A percentile compares a stretch with the other conserved stretches of the same genome.
Evolutionary conservation across 2,797 vertebrate genomes (phyloP).

Genomic region (Phataginus tetradactyla): DNA sequence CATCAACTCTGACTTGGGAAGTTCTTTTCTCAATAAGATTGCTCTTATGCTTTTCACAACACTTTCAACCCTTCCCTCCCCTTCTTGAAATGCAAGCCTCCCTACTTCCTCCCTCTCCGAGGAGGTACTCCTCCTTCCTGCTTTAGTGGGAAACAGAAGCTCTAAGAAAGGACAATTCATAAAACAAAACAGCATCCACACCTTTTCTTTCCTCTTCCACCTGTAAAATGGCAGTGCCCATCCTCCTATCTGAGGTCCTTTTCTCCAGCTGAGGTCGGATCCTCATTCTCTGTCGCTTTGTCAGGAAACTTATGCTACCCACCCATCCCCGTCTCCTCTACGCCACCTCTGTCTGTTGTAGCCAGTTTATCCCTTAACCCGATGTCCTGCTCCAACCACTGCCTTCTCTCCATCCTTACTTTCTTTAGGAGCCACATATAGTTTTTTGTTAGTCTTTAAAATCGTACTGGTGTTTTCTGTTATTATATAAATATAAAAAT

Average conservation of each 20-base stretch:
- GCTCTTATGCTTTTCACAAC: neutral
- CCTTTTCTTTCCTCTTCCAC: neutral
- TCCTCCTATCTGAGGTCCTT: neutral
- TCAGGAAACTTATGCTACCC: neutral
- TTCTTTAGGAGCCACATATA: neutral
- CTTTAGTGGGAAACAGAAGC: neutral
- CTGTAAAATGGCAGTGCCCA: neutral
- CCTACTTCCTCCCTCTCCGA: neutral
- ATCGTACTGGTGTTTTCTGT: neutral
- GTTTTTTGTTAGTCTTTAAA: neutral
- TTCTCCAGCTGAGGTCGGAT: neutral
- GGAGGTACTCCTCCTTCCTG: neutral
- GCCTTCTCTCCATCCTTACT: neutral
- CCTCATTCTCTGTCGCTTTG: neutral
- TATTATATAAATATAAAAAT: neutral
- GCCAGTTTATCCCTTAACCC: neutral
- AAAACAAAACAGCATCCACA: neutral
- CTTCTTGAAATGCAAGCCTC: neutral
- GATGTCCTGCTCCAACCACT: neutral
- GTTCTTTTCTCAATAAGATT: neutral
- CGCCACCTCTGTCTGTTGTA: accelerated
- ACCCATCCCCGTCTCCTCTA: neutral
- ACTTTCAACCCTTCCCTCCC: neutral
- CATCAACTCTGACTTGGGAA: neutral
- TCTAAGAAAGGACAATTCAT: neutral